phyloP scores from a whole-genome alignment of 2,797 vertebrate genomes.

The Chelmon rostratus region DNA sequence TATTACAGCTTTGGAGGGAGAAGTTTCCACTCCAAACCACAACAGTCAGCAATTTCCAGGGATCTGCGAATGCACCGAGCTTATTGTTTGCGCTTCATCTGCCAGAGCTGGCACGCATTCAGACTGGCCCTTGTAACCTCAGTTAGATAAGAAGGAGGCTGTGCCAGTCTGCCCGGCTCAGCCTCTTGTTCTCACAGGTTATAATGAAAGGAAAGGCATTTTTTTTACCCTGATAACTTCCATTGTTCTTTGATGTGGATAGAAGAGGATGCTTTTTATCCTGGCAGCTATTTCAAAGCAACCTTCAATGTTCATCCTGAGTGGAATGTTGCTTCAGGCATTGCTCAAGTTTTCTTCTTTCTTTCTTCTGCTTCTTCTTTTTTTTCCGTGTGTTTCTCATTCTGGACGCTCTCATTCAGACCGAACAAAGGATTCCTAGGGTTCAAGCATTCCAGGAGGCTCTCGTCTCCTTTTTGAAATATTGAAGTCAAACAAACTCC shows the following conservation, averaged over 20 bases:
- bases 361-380: constrained; percentile 13
- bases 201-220: constrained; percentile 66
- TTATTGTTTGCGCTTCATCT: constrained; percentile 55
- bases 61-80: constrained; percentile 43
- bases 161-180: constrained; percentile 51
- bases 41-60: constrained; percentile 65
- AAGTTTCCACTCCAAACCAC: constrained; percentile 61
- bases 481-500: constrained; percentile 55
- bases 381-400: constrained; percentile 61
- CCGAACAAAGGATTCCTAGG: constrained; percentile 47
- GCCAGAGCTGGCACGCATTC: constrained; percentile 45
- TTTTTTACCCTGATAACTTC: constrained; percentile 42
- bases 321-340: constrained; percentile 67
- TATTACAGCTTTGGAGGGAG: constrained; percentile 45
- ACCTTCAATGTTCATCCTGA: constrained; percentile 56
- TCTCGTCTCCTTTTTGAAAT: constrained; percentile 45
- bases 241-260: constrained; percentile 75
- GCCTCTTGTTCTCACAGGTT: constrained; percentile 72
- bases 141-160: constrained; percentile 65
- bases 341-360: constrained; percentile 58
- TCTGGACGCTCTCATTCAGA: constrained; percentile 54
- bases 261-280: constrained; percentile 69
- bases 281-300: constrained; percentile 69
- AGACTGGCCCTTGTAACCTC: constrained; percentile 58
- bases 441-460: constrained; percentile 60